Conservation (phyloP, 2,888 invertebrate genomes). For the Hymenopus coronatus region DNA sequence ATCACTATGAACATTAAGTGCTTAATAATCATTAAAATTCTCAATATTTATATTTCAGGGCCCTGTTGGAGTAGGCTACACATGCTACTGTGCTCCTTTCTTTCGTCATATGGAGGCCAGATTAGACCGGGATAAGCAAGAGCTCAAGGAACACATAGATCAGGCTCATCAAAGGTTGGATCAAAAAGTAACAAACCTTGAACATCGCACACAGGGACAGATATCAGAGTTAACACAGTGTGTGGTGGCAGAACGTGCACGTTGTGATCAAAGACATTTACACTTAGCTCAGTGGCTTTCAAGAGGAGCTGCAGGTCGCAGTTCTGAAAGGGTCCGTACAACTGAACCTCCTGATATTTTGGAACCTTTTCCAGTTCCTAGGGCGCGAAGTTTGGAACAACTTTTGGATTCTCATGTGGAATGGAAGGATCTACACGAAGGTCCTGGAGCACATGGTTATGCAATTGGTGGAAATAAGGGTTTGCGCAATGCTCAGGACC, state of each 20-base stretch:
- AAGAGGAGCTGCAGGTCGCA: conserved; percentile 60
- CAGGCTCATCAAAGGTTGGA: conserved; percentile 76
- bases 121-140: conserved; percentile 75
- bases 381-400: conserved; percentile 71
- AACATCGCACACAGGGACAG: conserved; percentile 69
- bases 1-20: too few relatives aligned
- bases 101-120: conserved; percentile 84
- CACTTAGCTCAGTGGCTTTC: conserved; percentile 70
- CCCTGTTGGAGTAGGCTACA: conserved; percentile 89
- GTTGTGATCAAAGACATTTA: conserved; percentile 61
- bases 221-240: conserved; percentile 67
- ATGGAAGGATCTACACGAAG: conserved; percentile 34
- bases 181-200: conserved; percentile 75
- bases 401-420: conserved; percentile 51
- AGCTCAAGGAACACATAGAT: conserved; percentile 73
- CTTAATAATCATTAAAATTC: too few relatives aligned
- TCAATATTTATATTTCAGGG: conserved; percentile 51
- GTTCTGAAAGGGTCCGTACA: conserved; percentile 53
- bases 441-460: neutral
- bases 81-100: conserved; percentile 90
- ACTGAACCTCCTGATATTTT: conserved; percentile 51
- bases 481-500: neutral
- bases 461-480: neutral
- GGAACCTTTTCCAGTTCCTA: conserved; percentile 53
- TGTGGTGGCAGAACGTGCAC: conserved; percentile 60